These are phyloP conservation scores for Antrozous pallidus DNA, from an alignment of 2,797 vertebrate genomes.

Conservation along the genomic window DNA sequence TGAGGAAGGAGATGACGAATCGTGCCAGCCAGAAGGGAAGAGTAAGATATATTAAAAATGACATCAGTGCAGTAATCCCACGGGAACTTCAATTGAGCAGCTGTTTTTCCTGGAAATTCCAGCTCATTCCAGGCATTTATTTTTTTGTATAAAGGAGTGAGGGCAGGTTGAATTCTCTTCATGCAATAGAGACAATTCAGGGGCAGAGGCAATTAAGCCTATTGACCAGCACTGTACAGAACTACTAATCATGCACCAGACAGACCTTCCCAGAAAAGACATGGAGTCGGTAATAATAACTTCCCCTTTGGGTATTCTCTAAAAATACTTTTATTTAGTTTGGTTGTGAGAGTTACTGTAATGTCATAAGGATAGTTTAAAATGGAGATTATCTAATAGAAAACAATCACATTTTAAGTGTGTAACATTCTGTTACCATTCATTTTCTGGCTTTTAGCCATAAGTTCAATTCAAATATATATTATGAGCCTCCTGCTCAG, in stretches of 20 bases:
- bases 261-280: neutral
- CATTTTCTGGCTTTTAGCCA: constrained; percentile 9
- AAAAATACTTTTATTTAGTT: constrained; percentile 40
- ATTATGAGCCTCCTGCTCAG: neutral
- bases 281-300: neutral
- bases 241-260: neutral
- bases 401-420: constrained; percentile 17
- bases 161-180: constrained; percentile 1
- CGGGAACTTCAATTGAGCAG: constrained; percentile 9
- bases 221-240: neutral
- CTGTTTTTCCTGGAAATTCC: constrained; percentile 66
- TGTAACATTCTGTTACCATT: neutral
- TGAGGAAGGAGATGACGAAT: neutral
- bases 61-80: constrained; percentile 6
- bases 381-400: neutral
- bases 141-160: neutral
- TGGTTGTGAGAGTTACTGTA: neutral
- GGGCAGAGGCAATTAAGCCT: constrained; percentile 37
- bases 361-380: neutral
- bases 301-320: constrained; percentile 11
- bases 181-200: neutral
- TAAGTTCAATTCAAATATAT: neutral
- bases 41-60: constrained; percentile 29
- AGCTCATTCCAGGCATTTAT: constrained; percentile 41
- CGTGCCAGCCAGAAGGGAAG: neutral